Evolutionary conservation across 53 echinoderm and acorn worm genomes (phyloP), one percentile per base, ranked within the genome.

Genomic region (Paelopatides confundens): DNA sequence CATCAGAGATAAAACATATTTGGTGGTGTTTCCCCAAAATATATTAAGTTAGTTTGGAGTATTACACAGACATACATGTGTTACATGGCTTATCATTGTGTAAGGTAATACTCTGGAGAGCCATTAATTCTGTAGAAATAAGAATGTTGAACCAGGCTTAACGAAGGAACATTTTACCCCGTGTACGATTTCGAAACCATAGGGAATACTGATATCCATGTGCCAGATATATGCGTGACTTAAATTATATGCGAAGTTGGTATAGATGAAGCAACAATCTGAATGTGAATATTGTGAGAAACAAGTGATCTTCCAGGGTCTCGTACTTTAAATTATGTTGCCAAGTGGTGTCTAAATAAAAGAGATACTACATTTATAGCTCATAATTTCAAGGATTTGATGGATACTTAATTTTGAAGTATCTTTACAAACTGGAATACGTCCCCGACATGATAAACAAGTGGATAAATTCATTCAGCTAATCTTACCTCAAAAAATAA

Each of bases 381-480:
- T 23, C 74, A 86, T 71, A 70, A 86, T 31, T 71, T 86, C 53
- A 86, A 86, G 28, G 86, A 4, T 86, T 69, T 49, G 86, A 86
- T 28, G 71, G 86, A 8, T 49, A 69, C 34, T 86, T 86, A 17
- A 30, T 77, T 8, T 26, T 50, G 31, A 50, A 77, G 49, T 77
- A 49, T 50, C 27, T 77, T 8, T 77, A 77, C 49, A 77, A 77
- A 77, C 29, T 77, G 29, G 77, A 49, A 14, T 77, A 49, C 30
- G 21, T 76, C 21, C 87, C 87, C 13, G 21, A 76, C 17, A 38
- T 85, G 9, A 29, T 87, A 51, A 40, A 17, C 8, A 38, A 8
- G 71, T 31, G n/a, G 87, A 54, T 6, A 87, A 87, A 74, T 31
- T 87, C 35, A 79, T 87, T 78, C 77, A 62, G 8, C 35, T 87